Evolutionary conservation across 2,797 vertebrate species (phyloP), one percentile per base, ranked within the genome.

Genomic region (Valencia hispanica): DNA sequence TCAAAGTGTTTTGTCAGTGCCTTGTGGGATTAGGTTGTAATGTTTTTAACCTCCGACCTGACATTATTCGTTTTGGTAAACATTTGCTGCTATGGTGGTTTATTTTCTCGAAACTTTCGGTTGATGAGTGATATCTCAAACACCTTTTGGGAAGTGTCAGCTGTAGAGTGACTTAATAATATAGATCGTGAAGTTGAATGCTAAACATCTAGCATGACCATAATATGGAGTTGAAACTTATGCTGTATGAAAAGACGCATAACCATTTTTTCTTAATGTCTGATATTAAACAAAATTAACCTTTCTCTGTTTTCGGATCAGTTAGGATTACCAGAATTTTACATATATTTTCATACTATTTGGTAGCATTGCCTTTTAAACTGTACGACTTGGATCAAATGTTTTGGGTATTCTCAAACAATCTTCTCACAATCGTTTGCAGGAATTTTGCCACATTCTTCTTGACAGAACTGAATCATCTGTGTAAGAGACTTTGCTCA

Each of bases 1-100:
- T 51, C 55, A 47, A 53, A 15, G 41, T n/a, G 55, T 57, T 66
- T 68, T 70, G 27, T 65, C 27, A 17, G n/a, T 57, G 68, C 50
- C 39, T 75, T 73, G 17, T 41, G 27, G 50, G 18, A 20, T 61
- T 48, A 74, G 8, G 9, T 71, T 78, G 80, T n/a, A 75, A 50
- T 73, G 50, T 27, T n/a, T 79, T 45, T 1, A 50, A 48, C 78
- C 71, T 30, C 43, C 39, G 61, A 25, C 10, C 34, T 22, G 61
- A 20, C 27, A n/a, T 39, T 25, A 12, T 5, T 32, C 5, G 0
- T 39, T 47, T 70, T 34, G 30, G 45, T 50, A 48, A 9, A 34
- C 18, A 20, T 20, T 32, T 69, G 18, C 27, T 48, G 1, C 10
- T 34, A 22, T 27, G 30, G 18, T 32, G 15, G 30, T 47, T 30